Evolutionary conservation across 1,140 invertebrate species (phyloP).

Genomic region (Mactra quadrangularis): DNA sequence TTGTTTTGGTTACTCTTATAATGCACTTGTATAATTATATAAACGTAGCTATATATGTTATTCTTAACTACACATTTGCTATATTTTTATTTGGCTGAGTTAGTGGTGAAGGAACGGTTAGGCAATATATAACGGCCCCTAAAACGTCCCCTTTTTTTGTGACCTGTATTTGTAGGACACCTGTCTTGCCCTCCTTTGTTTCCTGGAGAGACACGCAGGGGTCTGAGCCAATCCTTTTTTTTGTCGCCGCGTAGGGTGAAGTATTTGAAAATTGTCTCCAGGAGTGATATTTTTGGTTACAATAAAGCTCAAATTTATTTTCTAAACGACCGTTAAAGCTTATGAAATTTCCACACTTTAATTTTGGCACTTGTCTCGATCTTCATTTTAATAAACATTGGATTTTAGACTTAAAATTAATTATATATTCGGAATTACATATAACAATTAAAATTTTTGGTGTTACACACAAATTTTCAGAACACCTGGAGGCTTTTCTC

Average conservation of each 20-base stretch:
- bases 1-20: neutral
- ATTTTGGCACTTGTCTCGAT: no score
- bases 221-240: constrained; percentile 25
- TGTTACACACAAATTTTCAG: neutral
- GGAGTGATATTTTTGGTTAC: no score
- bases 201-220: constrained; percentile 57
- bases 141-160: constrained; percentile 14
- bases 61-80: neutral
- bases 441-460: no score
- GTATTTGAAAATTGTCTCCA: neutral
- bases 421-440: no score
- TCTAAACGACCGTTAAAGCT: no score
- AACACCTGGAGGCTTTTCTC: constrained; percentile 3
- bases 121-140: neutral
- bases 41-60: no score
- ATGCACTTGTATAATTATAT: no score
- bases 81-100: neutral
- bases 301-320: no score
- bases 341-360: no score
- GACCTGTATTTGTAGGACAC: constrained; percentile 19
- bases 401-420: no score
- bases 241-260: neutral
- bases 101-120: constrained; percentile 6
- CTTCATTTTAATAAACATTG: no score
- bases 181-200: constrained; percentile 47